phyloP scores from a whole-genome alignment of 2,113 vertebrate genomes.

The Semnornis frantzii region DNA sequence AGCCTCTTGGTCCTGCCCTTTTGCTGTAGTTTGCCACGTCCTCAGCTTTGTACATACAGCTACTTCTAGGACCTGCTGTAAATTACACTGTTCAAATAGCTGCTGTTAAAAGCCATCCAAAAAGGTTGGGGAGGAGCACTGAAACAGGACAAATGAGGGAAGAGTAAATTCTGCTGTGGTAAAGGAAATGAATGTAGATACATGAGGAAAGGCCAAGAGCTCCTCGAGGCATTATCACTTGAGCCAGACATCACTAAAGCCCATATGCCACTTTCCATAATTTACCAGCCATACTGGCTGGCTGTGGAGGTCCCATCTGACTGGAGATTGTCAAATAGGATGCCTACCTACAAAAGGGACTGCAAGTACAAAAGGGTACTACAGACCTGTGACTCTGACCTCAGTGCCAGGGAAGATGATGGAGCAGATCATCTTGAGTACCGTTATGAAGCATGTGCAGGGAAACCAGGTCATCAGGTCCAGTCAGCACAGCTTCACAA shows the following conservation, averaged over 20 bases:
- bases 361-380: too few species aligned
- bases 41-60: background rate
- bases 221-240: background rate
- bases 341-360: too few species aligned
- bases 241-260: background rate
- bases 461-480: too few species aligned
- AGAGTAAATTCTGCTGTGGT: background rate
- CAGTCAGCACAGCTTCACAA: too few species aligned
- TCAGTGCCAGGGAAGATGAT: too few species aligned
- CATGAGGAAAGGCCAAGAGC: background rate
- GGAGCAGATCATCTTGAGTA: too few species aligned
- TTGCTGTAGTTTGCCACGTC: conserved; percentile 1
- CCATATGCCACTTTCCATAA: background rate
- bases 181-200: background rate
- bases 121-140: background rate
- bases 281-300: too few species aligned
- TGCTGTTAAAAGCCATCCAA: conserved; percentile 16
- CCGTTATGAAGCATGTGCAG: too few species aligned
- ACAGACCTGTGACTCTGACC: too few species aligned
- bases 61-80: background rate
- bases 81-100: conserved; percentile 32
- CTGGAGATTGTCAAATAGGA: too few species aligned
- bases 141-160: background rate
- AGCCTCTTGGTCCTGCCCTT: background rate
- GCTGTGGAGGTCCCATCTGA: too few species aligned